Percentiles rank a stretch among this genome's conserved stretches.
These are phyloP conservation scores for Myxocyprinus asiaticus DNA, from an alignment of 2,113 vertebrate genomes.

Conservation along the genomic window DNA sequence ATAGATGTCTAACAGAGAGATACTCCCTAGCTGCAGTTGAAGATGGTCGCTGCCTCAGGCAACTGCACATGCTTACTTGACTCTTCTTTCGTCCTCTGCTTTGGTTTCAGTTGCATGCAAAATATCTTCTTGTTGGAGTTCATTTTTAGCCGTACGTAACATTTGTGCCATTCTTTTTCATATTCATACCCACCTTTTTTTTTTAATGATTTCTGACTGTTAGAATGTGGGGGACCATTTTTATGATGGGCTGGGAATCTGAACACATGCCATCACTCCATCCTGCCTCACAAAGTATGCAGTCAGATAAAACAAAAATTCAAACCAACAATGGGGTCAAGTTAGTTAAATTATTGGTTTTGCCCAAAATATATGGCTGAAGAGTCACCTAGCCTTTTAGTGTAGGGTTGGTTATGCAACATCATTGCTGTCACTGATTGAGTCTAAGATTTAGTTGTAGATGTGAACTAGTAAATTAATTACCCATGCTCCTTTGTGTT, in stretches of 20 bases:
- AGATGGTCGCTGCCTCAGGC: conserved; percentile 78
- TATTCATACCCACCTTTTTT: conserved; percentile 46
- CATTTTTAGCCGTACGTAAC: conserved; percentile 54
- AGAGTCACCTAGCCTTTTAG: conserved; percentile 58
- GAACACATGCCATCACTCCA: conserved; percentile 72
- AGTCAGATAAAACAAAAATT: conserved; percentile 53
- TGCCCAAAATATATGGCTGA: conserved; percentile 49
- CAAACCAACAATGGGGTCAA: conserved; percentile 68
- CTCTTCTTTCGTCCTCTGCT: conserved; percentile 80
- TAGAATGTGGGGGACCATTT: conserved; percentile 56
- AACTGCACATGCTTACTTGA: conserved; percentile 82
- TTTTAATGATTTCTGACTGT: conserved; percentile 45
- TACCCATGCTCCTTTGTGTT: conserved; percentile 84
- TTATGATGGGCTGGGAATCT: conserved; percentile 54
- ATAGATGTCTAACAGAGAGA: conserved; percentile 67
- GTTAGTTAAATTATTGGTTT: conserved; percentile 54
- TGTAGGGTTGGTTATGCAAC: conserved; percentile 63
- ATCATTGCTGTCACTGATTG: conserved; percentile 64
- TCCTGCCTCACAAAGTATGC: conserved; percentile 77
- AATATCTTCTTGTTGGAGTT: conserved; percentile 67
- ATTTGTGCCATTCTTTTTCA: conserved; percentile 70
- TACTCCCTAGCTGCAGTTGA: conserved; percentile 73
- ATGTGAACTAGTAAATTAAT: conserved; percentile 81
- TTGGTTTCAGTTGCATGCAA: conserved; percentile 75
- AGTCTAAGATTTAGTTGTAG: conserved; percentile 72